A percentile compares a stretch with the other conserved stretches of the same genome.
Conservation (phyloP, 2,888 invertebrate species). For the Trisateles emortualis region DNA sequence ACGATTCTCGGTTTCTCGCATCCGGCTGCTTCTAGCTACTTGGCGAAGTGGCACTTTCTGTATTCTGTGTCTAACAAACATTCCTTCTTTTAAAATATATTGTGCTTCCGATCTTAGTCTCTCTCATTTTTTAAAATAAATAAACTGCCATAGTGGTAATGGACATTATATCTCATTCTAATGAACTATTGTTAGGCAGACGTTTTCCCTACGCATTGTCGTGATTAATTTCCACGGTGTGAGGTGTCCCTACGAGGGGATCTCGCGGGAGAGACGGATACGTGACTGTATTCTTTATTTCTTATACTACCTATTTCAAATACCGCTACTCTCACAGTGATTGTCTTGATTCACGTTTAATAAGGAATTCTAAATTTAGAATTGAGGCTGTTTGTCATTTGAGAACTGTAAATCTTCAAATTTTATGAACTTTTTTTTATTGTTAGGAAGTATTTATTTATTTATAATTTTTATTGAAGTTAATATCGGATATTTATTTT, state of each 20-base stretch:
- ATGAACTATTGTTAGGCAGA: constrained; percentile 19
- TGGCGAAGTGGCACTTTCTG: too few species aligned
- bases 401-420: too few species aligned
- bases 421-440: too few species aligned
- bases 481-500: too few species aligned
- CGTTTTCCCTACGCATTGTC: constrained; percentile 15
- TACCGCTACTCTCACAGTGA: not conserved
- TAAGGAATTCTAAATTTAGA: not conserved
- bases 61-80: too few species aligned
- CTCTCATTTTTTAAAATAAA: not conserved
- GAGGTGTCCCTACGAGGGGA: constrained; percentile 15
- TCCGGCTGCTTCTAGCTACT: too few species aligned
- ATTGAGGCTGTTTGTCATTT: not conserved
- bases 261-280: constrained; percentile 14
- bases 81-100: too few species aligned
- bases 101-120: too few species aligned
- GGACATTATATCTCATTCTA: constrained; percentile 10
- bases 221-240: constrained; percentile 38
- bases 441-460: not conserved
- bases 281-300: constrained; percentile 25
- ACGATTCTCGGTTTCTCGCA: too few species aligned
- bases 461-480: too few species aligned
- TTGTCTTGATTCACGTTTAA: constrained; percentile 3
- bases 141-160: not conserved
- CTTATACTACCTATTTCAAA: not conserved